Base-by-base conservation (phyloP, 2,888 invertebrate genomes). In the Hirtodrosophila confusa region DNA sequence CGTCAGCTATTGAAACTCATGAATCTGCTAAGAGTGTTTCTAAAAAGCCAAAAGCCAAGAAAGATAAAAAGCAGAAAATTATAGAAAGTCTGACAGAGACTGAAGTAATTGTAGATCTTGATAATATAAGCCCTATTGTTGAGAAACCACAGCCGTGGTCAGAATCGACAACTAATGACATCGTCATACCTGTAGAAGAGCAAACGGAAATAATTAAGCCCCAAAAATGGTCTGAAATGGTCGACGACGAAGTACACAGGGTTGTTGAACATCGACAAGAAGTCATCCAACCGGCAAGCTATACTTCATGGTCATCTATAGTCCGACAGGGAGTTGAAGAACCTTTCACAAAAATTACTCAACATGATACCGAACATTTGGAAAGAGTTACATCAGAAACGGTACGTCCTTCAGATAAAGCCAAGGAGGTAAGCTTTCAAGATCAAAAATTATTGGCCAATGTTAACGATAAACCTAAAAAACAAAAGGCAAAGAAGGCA, bases 261-360 rank as follows among this genome's bases (percentile, higher is more conserved):
- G 8, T 23, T 27, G 2, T n/a, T 8, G 57, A 69, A 12, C 5
- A 33, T 0, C 33, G 24, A 8, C 35, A 37, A n/a, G 6, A 2
- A 4, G 36, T 27, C 11, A 33, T 40, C 6, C 44, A 58, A 23
- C 23, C 57, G 1, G 62, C 37, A n/a, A 40, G 10, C 12, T 7
- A 24, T 1, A 27, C 44, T 7, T 63, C 75, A 5, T 85, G 82
- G 82, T 85, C 85, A 4, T 68, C 77, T 4, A 68, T 85, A 9
- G 85, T 80, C 0, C 65, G 84, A 5, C 73, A 80, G 55, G 84
- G 80, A 36, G 45, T 44, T 0, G 57, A 82, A 12, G 79, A 82
- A 43, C 75, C 83, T 4, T 3, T 53, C 0, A 63, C 66, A n/a
- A 74, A 55, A 40, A 41, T 63, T 2, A 68, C 66, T 0, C 53